A percentile compares a stretch with the other conserved stretches of the same genome.
These are phyloP conservation scores for Pipra filicauda DNA, from an alignment of 2,113 vertebrate species.

Conservation along the genomic window DNA sequence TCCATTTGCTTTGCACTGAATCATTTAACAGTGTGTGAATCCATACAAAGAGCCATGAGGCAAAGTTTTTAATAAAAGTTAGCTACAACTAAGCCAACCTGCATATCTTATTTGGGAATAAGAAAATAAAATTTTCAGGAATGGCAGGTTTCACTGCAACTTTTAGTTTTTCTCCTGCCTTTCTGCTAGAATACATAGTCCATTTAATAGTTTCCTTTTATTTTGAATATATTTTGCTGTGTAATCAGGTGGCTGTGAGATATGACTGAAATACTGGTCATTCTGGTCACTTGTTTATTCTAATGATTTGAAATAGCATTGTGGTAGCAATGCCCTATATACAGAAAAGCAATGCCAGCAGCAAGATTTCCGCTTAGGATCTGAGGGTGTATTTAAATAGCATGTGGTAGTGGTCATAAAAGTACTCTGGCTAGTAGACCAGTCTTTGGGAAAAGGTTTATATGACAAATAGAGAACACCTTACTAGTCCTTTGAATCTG, in stretches of 20 bases:
- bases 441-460: neutral
- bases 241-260: neutral
- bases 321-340: neutral
- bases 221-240: neutral
- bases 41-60: constrained; percentile 52
- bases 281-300: neutral
- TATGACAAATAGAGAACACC: neutral
- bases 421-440: neutral
- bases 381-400: neutral
- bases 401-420: neutral
- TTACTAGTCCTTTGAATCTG: neutral
- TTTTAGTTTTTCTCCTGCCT: neutral
- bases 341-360: neutral
- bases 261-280: neutral
- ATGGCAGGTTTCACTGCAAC: neutral
- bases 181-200: neutral
- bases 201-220: neutral
- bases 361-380: neutral
- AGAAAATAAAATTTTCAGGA: constrained; percentile 53
- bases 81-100: constrained; percentile 42
- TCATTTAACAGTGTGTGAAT: constrained; percentile 59
- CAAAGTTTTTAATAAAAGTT: constrained; percentile 69
- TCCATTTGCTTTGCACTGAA: constrained; percentile 62
- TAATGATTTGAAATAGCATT: neutral
- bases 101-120: constrained; percentile 61